Evolutionary conservation across 2,888 invertebrate genomes (phyloP).

Genomic region (Vandiemenella viatica): DNA sequence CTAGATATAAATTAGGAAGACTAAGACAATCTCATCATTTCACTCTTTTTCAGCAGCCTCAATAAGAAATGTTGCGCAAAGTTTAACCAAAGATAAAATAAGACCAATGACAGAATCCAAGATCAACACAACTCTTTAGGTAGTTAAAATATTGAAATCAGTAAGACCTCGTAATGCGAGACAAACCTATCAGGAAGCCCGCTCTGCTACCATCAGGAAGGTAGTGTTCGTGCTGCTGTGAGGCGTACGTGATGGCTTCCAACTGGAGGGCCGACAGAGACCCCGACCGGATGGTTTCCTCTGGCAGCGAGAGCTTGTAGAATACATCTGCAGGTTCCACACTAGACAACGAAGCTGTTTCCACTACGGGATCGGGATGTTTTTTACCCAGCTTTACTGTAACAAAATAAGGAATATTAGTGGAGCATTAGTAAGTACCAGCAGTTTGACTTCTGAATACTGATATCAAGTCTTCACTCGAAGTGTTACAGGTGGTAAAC

Average conservation of each 20-base stretch:
- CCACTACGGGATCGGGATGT: constrained; percentile 98
- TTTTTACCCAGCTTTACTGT: constrained; percentile 81
- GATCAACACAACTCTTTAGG: too few species aligned
- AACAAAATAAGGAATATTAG: constrained; percentile 16
- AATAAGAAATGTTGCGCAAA: too few species aligned
- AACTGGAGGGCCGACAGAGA: constrained; percentile 88
- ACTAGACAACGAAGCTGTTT: constrained; percentile 92
- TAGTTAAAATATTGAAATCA: background rate
- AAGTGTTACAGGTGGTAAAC: too few species aligned
- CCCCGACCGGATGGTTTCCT: constrained; percentile 68
- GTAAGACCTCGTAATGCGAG: background rate
- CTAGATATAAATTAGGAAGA: too few species aligned
- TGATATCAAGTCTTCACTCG: too few species aligned
- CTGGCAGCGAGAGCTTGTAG: constrained; percentile 72
- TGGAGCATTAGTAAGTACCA: too few species aligned
- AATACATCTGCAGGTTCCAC: constrained; percentile 89
- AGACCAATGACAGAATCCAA: too few species aligned
- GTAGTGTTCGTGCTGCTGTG: constrained; percentile 87
- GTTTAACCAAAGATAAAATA: too few species aligned
- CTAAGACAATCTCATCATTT: too few species aligned
- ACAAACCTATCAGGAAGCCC: constrained; percentile 79
- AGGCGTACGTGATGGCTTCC: constrained; percentile 93
- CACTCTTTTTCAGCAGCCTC: too few species aligned
- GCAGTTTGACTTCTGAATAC: too few species aligned
- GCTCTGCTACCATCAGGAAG: constrained; percentile 80